These are phyloP conservation scores for Drosophila aldrichi DNA, from an alignment of 2,888 invertebrate species.

Conservation along the genomic window DNA sequence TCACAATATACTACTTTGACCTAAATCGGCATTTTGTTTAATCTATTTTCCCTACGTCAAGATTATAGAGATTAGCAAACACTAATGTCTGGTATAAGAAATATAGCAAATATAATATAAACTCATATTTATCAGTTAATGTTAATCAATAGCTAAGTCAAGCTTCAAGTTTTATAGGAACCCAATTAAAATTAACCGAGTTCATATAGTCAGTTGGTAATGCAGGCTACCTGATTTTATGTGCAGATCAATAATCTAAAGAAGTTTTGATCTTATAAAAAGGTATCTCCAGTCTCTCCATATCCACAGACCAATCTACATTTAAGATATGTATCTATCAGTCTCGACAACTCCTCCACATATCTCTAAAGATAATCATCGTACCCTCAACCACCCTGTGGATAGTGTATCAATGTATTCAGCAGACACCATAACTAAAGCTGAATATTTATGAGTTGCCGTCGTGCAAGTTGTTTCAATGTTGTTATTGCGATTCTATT, in stretches of 20 bases:
- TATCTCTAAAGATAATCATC: background rate
- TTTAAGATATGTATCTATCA: no score
- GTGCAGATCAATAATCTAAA: no score
- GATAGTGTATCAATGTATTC: conserved; percentile 40
- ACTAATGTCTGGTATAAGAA: background rate
- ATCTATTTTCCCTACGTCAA: background rate
- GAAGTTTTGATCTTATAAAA: background rate
- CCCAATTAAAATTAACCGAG: background rate
- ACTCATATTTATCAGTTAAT: no score
- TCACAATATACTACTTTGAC: no score
- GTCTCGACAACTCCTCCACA: background rate
- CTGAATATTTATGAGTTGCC: conserved; percentile 71
- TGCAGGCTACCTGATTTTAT: background rate
- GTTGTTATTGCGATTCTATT: conserved; percentile 23
- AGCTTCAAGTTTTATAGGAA: background rate
- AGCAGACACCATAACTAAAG: conserved; percentile 46
- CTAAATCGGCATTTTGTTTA: no score
- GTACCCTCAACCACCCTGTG: background rate
- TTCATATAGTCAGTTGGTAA: background rate
- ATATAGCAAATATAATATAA: background rate
- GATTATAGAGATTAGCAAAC: background rate
- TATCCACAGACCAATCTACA: background rate
- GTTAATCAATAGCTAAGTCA: no score
- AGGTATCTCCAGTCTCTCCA: background rate
- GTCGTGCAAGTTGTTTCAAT: conserved; percentile 53